phyloP scores from a whole-genome alignment of 2,888 invertebrate species.

The Synergus umbraculus region DNA sequence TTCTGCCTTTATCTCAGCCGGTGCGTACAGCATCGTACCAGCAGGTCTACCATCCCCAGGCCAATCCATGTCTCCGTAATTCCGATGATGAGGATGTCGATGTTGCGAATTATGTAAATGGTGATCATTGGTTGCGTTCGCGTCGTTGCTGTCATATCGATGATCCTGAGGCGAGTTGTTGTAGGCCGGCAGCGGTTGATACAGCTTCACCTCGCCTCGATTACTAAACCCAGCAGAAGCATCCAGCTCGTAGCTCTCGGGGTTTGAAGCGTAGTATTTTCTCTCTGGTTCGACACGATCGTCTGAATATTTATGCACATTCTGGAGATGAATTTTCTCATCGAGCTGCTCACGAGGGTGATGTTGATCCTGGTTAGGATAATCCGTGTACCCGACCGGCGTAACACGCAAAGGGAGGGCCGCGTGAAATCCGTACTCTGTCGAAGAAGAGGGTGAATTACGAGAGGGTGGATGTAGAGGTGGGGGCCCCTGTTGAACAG shows the following conservation, averaged over 20 bases:
- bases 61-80: slow-evolving; percentile 56
- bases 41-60: slow-evolving; percentile 57
- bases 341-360: slow-evolving; percentile 47
- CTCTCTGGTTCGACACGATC: slow-evolving; percentile 47
- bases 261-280: slow-evolving; percentile 52
- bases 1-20: slow-evolving; percentile 73
- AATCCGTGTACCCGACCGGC: slow-evolving; percentile 56
- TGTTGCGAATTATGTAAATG: slow-evolving; percentile 51
- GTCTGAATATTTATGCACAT: slow-evolving; percentile 50
- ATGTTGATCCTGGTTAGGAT: slow-evolving; percentile 55
- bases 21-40: slow-evolving; percentile 67
- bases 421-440: slow-evolving; percentile 51
- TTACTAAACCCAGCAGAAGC: slow-evolving; percentile 40
- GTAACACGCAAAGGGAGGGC: slow-evolving; percentile 44
- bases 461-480: slow-evolving; percentile 64
- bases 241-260: slow-evolving; percentile 50
- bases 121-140: slow-evolving; percentile 17
- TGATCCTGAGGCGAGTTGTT: slow-evolving; percentile 50
- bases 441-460: slow-evolving; percentile 45
- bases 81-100: slow-evolving; percentile 46
- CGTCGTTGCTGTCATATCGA: slow-evolving; percentile 50
- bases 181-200: slow-evolving; percentile 55
- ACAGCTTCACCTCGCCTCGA: slow-evolving; percentile 57
- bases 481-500: slow-evolving; percentile 65
- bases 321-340: slow-evolving; percentile 49